Evolutionary conservation across 2,888 invertebrate genomes (phyloP), one percentile per base, ranked within the genome.

Genomic region (Chrysomela aeneicollis): DNA sequence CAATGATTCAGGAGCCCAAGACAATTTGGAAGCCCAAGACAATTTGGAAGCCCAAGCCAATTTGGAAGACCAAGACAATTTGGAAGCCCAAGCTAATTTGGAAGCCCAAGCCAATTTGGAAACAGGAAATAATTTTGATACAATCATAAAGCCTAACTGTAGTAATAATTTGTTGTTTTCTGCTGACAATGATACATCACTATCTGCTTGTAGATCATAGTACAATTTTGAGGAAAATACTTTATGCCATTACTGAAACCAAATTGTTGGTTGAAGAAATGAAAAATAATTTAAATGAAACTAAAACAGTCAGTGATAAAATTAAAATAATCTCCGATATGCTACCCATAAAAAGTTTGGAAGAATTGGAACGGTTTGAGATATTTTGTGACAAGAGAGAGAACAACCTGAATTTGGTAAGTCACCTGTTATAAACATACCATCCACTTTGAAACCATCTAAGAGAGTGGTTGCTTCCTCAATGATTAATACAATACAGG

Each of bases 341-440:
- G 35, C 35, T 35, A 6, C 35, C 35, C 12, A 35, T 35, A 10
- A 35, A 35, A 35, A 35, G 17, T 47, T 18, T 47, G 47, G 17
- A 5, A 9, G n/a, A 47, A 9, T 9, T 47, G 17, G 8, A 47
- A 47, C 15, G 8, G 2, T 5, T 47, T 18, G 47, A 18, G 8
- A 47, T 47, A 9, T 47, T 47, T 47, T 17, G 47, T 47, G 47
- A 5, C 12, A 47, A 47, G 10, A 47, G n/a, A 47, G 47, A 19
- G 17, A 47, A 47, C 47, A 47, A 47, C n/a, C 6, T 47, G n/a
- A 47, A 5, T 47, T 47, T 15, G 47, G 47, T 47, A 47, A 47
- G 47, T 47, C n/a, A 47, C 47, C 47, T 18, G 17, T 17, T 26
- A 26, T 26, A 26, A 26, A 42, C 12, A 42, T 35, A 35, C 35